Conservation (phyloP, 2,797 vertebrate species). For the Enteromius treurensis region DNA sequence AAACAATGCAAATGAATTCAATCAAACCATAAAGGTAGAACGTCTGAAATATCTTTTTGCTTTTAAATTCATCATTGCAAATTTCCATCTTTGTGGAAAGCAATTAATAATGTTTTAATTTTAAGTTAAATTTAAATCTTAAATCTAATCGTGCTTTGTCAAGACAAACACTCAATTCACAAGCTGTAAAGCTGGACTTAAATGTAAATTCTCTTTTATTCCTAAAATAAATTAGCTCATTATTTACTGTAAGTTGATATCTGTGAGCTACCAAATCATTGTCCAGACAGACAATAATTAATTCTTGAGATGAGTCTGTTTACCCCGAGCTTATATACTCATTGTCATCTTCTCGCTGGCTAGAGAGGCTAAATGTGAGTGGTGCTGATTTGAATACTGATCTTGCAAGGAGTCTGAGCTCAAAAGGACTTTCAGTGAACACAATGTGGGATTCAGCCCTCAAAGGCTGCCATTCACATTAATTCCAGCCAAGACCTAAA, state of each 20-base stretch:
- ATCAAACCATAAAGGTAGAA: background rate
- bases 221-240: background rate
- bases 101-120: background rate
- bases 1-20: background rate
- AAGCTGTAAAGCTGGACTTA: background rate
- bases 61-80: background rate
- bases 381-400: constrained; percentile 15
- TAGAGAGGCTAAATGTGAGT: background rate
- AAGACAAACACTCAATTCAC: background rate
- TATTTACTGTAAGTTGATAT: background rate
- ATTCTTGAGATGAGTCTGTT: constrained; percentile 11
- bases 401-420: background rate
- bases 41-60: background rate
- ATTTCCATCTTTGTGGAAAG: background rate
- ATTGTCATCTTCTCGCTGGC: background rate
- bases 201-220: background rate
- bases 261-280: background rate
- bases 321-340: constrained; percentile 11
- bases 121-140: background rate
- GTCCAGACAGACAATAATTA: constrained; percentile 12
- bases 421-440: constrained; percentile 4
- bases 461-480: background rate
- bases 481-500: background rate
- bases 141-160: background rate
- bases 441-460: background rate